Percentiles rank a stretch among this genome's conserved stretches.
Evolutionary conservation across 2,888 invertebrate species (phyloP).

Genomic region (Druceiella hillmani): DNA sequence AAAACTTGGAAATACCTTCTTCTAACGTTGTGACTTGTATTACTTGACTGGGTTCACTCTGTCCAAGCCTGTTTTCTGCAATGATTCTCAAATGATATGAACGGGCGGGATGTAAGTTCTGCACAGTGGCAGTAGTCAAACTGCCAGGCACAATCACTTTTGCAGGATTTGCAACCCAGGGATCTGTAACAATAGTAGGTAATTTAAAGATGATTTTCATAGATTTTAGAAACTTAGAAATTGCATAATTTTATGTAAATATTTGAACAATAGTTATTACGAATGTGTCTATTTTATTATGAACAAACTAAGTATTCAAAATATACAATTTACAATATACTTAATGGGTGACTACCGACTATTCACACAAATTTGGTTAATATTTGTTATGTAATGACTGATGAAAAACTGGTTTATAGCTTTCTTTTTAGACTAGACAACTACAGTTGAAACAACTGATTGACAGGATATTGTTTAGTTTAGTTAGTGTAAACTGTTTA

Average conservation of each 20-base stretch:
- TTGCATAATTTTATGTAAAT: background rate
- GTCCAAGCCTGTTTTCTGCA: conserved; percentile 84
- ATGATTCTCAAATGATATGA: conserved; percentile 84
- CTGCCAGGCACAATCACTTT: conserved; percentile 78
- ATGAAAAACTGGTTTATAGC: too few relatives aligned
- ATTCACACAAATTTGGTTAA: too few relatives aligned
- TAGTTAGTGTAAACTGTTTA: too few relatives aligned
- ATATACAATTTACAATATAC: too few relatives aligned
- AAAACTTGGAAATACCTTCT: conserved; percentile 50
- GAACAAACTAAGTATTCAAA: too few relatives aligned
- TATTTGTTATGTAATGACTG: too few relatives aligned
- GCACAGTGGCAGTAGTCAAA: conserved; percentile 75
- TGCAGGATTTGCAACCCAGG: conserved; percentile 77
- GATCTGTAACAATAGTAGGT: conserved; percentile 48
- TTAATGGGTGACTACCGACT: too few relatives aligned
- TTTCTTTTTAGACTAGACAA: too few relatives aligned
- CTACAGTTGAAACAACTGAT: too few relatives aligned
- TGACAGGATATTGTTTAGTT: too few relatives aligned
- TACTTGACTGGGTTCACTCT: conserved; percentile 81
- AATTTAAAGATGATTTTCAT: background rate
- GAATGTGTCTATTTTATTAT: too few relatives aligned
- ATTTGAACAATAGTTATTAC: background rate
- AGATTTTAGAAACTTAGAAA: background rate
- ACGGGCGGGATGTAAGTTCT: conserved; percentile 78
- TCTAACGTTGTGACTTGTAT: conserved; percentile 82